phyloP scores from a whole-genome alignment of 2,888 invertebrate species.

The Margaritifera margaritifera region DNA sequence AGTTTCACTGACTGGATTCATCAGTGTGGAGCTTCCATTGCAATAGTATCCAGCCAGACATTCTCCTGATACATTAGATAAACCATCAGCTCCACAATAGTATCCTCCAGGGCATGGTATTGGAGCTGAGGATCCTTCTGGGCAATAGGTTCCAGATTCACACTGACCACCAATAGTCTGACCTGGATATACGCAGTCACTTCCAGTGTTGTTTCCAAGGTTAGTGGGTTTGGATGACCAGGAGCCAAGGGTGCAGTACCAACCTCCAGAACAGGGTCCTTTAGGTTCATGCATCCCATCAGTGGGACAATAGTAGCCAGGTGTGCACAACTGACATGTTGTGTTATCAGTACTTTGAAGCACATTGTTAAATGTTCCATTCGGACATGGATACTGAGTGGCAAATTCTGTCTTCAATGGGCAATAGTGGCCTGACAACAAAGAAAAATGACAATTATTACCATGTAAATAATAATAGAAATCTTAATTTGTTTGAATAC shows the following conservation, averaged over 20 bases:
- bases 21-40: conserved; percentile 57
- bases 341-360: conserved; percentile 46
- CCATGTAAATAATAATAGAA: not conserved
- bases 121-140: conserved; percentile 57
- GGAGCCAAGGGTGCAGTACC: conserved; percentile 66
- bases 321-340: conserved; percentile 61
- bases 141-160: conserved; percentile 66
- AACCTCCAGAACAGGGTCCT: conserved; percentile 65
- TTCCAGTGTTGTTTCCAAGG: conserved; percentile 55
- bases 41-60: conserved; percentile 69
- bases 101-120: conserved; percentile 61
- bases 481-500: not conserved
- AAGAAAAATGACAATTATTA: not conserved
- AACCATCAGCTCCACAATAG: conserved; percentile 61
- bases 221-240: conserved; percentile 59
- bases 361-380: conserved; percentile 64
- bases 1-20: conserved; percentile 66
- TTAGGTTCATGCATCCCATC: conserved; percentile 54
- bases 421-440: conserved; percentile 60
- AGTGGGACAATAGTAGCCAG: conserved; percentile 66
- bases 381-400: conserved; percentile 62
- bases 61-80: conserved; percentile 54
- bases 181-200: conserved; percentile 57
- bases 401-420: conserved; percentile 57
- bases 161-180: conserved; percentile 64